A percentile compares a stretch with the other conserved stretches of the same genome.
phyloP scores from a whole-genome alignment of 2,797 vertebrate genomes.

The Taenioides sp. region DNA sequence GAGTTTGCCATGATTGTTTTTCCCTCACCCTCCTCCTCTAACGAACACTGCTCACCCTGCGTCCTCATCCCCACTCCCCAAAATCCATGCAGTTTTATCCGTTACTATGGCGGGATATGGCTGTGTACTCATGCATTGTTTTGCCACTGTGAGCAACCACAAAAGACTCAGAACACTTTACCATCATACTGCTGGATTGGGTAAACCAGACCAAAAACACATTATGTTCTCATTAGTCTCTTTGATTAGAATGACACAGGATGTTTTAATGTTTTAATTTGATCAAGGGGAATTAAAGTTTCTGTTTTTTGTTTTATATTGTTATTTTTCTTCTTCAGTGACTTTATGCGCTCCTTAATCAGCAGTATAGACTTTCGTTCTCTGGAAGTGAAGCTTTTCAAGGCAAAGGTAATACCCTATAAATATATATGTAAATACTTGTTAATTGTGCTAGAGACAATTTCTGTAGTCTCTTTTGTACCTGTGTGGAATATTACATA shows the following conservation, averaged over 20 bases:
- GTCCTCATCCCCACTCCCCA: conserved; percentile 24
- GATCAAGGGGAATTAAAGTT: not conserved
- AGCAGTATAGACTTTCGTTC: conserved; percentile 70
- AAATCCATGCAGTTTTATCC: conserved; percentile 87
- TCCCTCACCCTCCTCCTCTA: conserved; percentile 39
- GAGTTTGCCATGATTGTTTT: conserved; percentile 73
- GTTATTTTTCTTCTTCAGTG: conserved; percentile 43
- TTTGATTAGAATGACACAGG: not conserved
- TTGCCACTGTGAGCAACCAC: conserved; percentile 93
- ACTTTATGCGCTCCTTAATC: conserved; percentile 77
- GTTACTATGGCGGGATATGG: conserved; percentile 92
- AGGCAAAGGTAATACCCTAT: conserved; percentile 68
- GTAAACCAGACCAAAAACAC: conserved; percentile 76
- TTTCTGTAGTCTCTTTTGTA: conserved; percentile 29
- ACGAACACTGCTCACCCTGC: conserved; percentile 28
- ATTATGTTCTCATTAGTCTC: conserved; percentile 16
- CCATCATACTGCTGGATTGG: conserved; percentile 82
- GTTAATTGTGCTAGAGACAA: conserved; percentile 7
- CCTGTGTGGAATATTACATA: conserved; percentile 64
- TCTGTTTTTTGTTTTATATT: not conserved
- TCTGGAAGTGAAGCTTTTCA: conserved; percentile 74
- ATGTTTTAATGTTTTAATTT: not conserved
- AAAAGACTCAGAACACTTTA: conserved; percentile 98
- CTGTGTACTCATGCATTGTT: conserved; percentile 91
- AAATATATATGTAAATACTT: not conserved